Evolutionary conservation across 2,797 vertebrate species (phyloP).

Genomic region (Danionella dracula): DNA sequence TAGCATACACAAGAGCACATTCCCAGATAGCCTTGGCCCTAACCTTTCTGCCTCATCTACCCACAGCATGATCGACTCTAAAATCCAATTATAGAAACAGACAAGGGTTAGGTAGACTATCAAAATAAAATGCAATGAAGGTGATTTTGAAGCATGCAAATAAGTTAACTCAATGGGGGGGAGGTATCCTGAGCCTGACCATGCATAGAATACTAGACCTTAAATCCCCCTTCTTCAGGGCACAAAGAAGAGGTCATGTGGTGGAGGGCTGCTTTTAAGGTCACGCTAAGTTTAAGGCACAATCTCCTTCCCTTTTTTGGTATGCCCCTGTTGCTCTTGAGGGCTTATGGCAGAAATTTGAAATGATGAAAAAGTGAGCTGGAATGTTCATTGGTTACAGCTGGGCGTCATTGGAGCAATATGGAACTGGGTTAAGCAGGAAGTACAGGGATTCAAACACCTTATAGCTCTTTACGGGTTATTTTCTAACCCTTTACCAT

Average conservation of each 20-base stretch:
- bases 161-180: conserved; percentile 22
- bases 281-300: conserved; percentile 62
- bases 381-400: conserved; percentile 75
- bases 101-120: conserved; percentile 53
- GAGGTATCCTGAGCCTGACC: background rate
- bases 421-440: conserved; percentile 47
- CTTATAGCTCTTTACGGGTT: background rate
- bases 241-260: conserved; percentile 62
- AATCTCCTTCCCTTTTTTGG: conserved; percentile 60
- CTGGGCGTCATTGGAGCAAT: conserved; percentile 64
- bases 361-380: conserved; percentile 64
- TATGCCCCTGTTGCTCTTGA: conserved; percentile 60
- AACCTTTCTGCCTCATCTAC: conserved; percentile 15
- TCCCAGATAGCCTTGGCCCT: conserved; percentile 37
- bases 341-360: conserved; percentile 67
- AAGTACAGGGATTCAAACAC: conserved; percentile 35
- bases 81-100: conserved; percentile 63
- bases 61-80: conserved; percentile 45
- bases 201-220: background rate
- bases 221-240: conserved; percentile 55
- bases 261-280: conserved; percentile 56
- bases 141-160: background rate
- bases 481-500: background rate
- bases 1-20: conserved; percentile 30
- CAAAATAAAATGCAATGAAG: background rate